Conservation (phyloP, 2,888 invertebrate genomes). For the Aricia artaxerxes region DNA sequence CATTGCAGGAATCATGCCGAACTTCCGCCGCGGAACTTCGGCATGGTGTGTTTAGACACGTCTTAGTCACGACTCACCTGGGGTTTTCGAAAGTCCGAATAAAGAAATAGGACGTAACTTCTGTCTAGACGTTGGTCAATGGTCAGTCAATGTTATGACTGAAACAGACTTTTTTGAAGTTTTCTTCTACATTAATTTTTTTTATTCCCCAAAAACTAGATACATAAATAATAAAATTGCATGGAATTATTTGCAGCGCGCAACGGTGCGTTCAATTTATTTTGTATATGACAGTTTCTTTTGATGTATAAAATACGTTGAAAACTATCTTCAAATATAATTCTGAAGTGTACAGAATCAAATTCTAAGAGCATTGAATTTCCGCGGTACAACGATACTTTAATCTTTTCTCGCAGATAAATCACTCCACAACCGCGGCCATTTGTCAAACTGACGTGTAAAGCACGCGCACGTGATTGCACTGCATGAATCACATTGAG, state of each 20-base stretch:
- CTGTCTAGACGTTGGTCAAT: too few species aligned
- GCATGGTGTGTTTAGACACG: too few species aligned
- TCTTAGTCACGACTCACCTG: too few species aligned
- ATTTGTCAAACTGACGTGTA: slow-evolving; percentile 45
- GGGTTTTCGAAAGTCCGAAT: too few species aligned
- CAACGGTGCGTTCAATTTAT: too few species aligned
- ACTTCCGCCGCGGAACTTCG: too few species aligned
- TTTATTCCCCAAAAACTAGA: background rate
- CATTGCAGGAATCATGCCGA: too few species aligned
- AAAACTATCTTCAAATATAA: background rate
- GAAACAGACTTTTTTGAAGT: too few species aligned
- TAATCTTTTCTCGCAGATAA: slow-evolving; percentile 35
- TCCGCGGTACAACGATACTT: slow-evolving; percentile 29
- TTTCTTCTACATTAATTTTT: background rate
- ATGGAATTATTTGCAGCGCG: too few species aligned
- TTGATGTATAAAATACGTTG: background rate
- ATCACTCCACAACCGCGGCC: slow-evolving; percentile 37
- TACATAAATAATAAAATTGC: too few species aligned
- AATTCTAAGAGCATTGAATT: background rate
- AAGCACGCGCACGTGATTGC: slow-evolving; percentile 39
- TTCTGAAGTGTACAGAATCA: background rate
- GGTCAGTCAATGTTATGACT: too few species aligned
- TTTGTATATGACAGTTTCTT: background rate
- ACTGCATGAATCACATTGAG: slow-evolving; percentile 44
- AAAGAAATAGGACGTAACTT: too few species aligned